Base-by-base conservation (phyloP, 1,140 invertebrate genomes). In the Cydia fagiglandana region DNA sequence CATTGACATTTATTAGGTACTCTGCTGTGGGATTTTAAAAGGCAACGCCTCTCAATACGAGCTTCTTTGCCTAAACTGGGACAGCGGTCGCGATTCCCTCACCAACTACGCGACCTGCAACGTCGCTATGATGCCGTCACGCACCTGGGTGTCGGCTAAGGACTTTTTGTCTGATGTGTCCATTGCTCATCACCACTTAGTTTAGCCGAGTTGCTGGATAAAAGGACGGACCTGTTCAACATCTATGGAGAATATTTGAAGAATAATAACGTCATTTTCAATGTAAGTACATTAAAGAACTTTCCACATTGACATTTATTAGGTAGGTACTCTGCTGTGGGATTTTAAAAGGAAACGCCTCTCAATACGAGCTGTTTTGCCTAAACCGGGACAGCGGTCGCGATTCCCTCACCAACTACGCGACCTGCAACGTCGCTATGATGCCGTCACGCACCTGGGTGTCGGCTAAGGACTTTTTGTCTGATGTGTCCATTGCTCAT, bases 241-340 rank as follows among this genome's bases (percentile, higher is more conserved):
- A 90, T 93, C 64, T 93, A 92, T 74, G 92, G 91, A 56, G 91
- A 93, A 77, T 93, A 89, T 79, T 84, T 92, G 68, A 92, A 92
- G 82, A 92, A 93, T 28, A 90, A 93, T 76, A 91, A 93, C 76
- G 86, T 93, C 50, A 91, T 93, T 64, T 93, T 93, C 75, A 91
- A 85, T 84, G 91, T 92, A 78, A 90, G 89, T 90, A 56, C 50
- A 47, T 4, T 7, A 12, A 12, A 13, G 45, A 13, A 47, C 3
- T 47, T 13, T 47, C 13, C 45, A 47, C 12, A 13, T 4, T 13
- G 12, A 15, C 45, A 24, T n/a, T n/a, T 61, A 88, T 24, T n/a
- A n/a, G n/a, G n/a, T 24, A 24, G 24, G 24, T 24, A 24, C 24
- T 24, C 24, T 24, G 24, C 1, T 2, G 24, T 24, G 1, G 24